phyloP scores from a whole-genome alignment of 2,113 vertebrate species.

The Mormyrus iriodes region DNA sequence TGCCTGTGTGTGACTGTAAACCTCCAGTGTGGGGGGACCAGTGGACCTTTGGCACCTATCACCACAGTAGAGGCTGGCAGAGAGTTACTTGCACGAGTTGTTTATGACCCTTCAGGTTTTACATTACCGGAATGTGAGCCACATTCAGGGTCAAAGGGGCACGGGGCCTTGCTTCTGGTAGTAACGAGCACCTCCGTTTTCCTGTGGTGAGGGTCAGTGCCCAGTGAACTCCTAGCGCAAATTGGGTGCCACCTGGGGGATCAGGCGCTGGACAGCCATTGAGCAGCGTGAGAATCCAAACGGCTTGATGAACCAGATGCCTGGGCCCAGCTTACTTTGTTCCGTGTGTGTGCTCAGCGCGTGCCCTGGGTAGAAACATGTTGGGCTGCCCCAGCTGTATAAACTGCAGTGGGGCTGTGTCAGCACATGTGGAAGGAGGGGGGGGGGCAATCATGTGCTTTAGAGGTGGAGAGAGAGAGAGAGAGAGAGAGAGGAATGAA shows the following conservation, averaged over 20 bases:
- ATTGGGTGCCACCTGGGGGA: neutral
- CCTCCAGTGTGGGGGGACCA: neutral
- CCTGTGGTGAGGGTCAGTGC: neutral
- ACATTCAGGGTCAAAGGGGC: neutral
- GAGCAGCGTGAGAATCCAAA: neutral
- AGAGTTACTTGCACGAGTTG: neutral
- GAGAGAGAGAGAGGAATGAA: constrained; percentile 18
- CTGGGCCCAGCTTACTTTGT: neutral
- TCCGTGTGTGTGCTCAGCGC: neutral
- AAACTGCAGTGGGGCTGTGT: constrained; percentile 44
- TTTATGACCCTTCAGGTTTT: neutral
- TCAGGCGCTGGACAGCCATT: neutral
- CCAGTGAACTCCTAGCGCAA: neutral
- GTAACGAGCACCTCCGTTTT: neutral
- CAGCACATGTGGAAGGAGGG: constrained; percentile 31
- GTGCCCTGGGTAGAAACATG: neutral
- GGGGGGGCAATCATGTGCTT: neutral
- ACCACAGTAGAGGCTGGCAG: neutral
- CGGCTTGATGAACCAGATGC: too few relatives aligned
- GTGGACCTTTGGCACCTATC: constrained; percentile 10
- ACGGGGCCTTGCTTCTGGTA: neutral
- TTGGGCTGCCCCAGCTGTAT: constrained; percentile 45
- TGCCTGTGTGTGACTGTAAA: neutral
- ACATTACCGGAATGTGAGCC: neutral
- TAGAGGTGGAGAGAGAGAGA: neutral